Evolutionary conservation across 2,113 vertebrate genomes (phyloP), one percentile per base, ranked within the genome.

Genomic region (Rhagologus leucostigma): DNA sequence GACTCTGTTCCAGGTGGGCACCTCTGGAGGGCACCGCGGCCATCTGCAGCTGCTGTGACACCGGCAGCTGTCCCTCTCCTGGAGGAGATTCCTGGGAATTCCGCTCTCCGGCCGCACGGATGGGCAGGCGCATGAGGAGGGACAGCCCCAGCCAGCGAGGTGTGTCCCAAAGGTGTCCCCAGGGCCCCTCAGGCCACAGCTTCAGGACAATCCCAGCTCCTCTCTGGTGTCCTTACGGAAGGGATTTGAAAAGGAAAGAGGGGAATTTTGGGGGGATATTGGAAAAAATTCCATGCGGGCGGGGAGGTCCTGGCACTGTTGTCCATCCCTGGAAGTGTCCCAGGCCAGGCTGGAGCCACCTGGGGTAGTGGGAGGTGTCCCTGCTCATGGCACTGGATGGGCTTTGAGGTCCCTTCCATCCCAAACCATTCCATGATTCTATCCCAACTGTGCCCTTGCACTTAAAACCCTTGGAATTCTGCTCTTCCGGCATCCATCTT

Each of bases 1-100:
- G 69, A 1, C 23, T 86, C 62, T 76, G 21, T 86, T 67, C 9
- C 62, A 86, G 83, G 83, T 86, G 83, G 83, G 71, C 53, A 1
- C 83, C 83, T 50, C n/a, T 86, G 83, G 83, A 86, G 52, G 83
- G 83, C 44, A 86, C 62, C 0, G 83, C 71, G 3, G 62, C 71
- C 37, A 86, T 86, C 83, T 86, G 83, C 62, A 86, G 83, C 83
- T 86, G 83, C 62, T 86, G 83, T 42, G 83, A 86, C 52, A 76
- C 52, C 5, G 44, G 71, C 52, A 76, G 53, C 62, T 86, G 83
- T 27, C 62, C 71, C 37, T 35, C 44, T 67, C 44, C 71, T 9
- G 21, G 32, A 21, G 62, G 37, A 8, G 16, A 35, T 76, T 67
- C 83, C 71, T 11, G 62, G 62, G 52, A 49, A 22, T 50, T 76